Conservation (phyloP, 2,113 vertebrate species). For the Agapornis roseicollis region DNA sequence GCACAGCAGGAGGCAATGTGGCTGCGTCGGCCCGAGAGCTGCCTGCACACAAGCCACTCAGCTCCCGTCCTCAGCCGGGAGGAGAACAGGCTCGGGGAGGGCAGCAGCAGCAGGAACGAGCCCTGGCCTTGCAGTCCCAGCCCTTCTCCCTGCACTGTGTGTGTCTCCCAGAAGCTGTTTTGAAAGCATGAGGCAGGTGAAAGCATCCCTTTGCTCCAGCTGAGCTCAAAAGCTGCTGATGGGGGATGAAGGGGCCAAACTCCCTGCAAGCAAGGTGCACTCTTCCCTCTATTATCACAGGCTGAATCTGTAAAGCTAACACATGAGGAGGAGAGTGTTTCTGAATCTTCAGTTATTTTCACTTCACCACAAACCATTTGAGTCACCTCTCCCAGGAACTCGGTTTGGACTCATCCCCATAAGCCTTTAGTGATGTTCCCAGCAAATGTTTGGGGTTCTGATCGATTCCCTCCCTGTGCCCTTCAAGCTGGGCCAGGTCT, state of each 20-base stretch:
- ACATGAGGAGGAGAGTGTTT: not conserved
- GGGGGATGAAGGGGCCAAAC: not conserved
- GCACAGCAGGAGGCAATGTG: not conserved
- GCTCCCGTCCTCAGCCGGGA: not conserved
- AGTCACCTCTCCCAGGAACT: not conserved
- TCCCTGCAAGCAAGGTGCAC: fast-evolving
- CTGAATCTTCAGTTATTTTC: not conserved
- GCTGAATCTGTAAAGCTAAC: not conserved
- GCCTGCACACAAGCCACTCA: not conserved
- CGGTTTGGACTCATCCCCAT: not conserved
- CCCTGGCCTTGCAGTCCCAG: fast-evolving
- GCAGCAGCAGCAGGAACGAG: fast-evolving
- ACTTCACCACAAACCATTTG: not conserved
- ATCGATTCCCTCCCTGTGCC: not conserved
- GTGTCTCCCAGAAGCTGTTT: not conserved
- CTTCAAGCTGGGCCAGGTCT: not conserved
- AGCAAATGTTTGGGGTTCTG: fast-evolving
- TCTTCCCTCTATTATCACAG: not conserved
- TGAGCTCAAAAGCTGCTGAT: not conserved
- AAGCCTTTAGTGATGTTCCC: fast-evolving
- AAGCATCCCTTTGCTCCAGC: not conserved
- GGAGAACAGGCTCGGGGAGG: not conserved
- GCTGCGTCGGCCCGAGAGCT: not conserved
- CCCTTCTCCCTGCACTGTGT: fast-evolving
- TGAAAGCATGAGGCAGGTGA: not conserved